phyloP scores from a whole-genome alignment of 2,113 vertebrate genomes.

The Coptodon bakossiorum region DNA sequence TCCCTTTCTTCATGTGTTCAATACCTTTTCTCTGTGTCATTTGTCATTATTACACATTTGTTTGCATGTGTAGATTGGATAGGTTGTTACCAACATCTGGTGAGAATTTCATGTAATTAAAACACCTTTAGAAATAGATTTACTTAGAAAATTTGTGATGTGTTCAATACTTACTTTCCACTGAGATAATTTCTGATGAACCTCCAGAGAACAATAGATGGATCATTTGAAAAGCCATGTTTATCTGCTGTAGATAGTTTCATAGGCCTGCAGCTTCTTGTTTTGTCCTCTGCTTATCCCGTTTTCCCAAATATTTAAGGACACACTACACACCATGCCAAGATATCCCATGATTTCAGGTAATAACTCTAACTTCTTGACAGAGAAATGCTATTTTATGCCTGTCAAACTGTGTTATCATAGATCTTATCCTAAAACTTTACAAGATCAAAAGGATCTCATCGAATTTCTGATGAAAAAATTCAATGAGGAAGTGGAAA shows the following conservation, averaged over 20 bases:
- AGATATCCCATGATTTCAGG: background rate
- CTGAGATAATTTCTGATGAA: background rate
- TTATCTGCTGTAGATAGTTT: background rate
- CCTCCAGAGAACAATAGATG: background rate
- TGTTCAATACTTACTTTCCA: background rate
- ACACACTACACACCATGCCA: background rate
- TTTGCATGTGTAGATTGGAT: background rate
- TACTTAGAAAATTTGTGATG: background rate
- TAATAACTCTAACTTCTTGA: background rate
- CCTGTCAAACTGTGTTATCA: background rate
- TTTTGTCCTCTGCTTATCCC: background rate
- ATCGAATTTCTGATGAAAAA: background rate
- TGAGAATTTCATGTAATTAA: background rate
- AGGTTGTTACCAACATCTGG: background rate
- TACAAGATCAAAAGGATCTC: too few species aligned
- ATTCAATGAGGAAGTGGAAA: fast-evolving
- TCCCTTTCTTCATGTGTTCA: background rate
- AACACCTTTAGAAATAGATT: fast-evolving
- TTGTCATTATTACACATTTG: background rate
- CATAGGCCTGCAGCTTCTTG: background rate
- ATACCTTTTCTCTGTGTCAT: background rate
- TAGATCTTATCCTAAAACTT: background rate
- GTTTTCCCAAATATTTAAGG: background rate
- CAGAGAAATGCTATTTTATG: background rate
- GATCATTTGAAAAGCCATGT: background rate